A percentile compares a stretch with the other conserved stretches of the same genome.
Conservation (phyloP, 1,140 invertebrate species). For the Muscidifurax raptorellus region DNA sequence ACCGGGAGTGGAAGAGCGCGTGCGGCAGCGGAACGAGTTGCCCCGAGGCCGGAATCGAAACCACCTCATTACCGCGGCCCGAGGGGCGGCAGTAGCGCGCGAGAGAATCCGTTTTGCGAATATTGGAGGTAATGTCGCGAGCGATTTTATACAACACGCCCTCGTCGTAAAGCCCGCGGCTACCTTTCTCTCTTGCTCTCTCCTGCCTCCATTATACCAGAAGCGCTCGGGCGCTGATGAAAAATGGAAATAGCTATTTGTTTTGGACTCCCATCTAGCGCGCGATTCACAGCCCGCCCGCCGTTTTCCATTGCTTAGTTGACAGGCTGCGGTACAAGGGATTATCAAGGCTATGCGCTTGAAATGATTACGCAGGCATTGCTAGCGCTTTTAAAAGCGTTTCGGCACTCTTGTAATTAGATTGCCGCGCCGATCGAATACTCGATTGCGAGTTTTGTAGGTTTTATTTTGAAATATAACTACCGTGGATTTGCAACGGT, state of each 20-base stretch:
- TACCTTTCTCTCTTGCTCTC: constrained; percentile 17
- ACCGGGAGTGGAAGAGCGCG: neutral
- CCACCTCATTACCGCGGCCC: constrained; percentile 72
- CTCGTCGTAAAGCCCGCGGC: constrained; percentile 49
- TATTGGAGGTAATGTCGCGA: constrained; percentile 75
- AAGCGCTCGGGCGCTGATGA: constrained; percentile 61
- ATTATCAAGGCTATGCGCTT: neutral
- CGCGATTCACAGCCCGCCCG: constrained; percentile 3
- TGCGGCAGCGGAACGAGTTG: constrained; percentile 48
- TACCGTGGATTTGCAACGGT: no score
- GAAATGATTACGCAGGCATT: constrained; percentile 36
- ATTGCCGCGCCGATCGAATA: constrained; percentile 11
- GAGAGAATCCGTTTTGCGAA: constrained; percentile 75
- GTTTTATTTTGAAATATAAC: neutral
- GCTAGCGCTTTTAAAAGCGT: constrained; percentile 33
- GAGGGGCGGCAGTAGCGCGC: constrained; percentile 58
- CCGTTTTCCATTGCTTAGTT: constrained; percentile 33
- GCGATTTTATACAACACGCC: constrained; percentile 73
- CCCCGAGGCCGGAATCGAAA: constrained; percentile 75
- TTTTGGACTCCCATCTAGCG: constrained; percentile 50
- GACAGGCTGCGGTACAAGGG: neutral
- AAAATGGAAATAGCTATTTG: constrained; percentile 72
- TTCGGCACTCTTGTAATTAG: constrained; percentile 37
- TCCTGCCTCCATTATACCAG: constrained; percentile 11
- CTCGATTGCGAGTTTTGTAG: neutral